A percentile compares a stretch with the other conserved stretches of the same genome.
Conservation (phyloP, 2,113 vertebrate species). For the Myrmophylax atrothorax region DNA sequence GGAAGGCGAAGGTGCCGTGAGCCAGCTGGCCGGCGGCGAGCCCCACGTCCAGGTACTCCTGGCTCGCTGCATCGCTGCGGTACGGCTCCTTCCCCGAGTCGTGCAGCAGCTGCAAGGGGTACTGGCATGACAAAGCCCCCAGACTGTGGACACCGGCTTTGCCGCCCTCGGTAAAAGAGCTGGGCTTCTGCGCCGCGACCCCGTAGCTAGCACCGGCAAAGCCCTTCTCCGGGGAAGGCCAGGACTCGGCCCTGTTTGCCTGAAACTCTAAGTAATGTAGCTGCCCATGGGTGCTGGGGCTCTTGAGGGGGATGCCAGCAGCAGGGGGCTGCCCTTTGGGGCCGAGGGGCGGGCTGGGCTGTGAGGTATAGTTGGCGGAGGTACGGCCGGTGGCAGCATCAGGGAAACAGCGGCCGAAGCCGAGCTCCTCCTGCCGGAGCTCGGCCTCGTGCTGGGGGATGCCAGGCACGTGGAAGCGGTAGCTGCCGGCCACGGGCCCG, state of each 20-base stretch:
- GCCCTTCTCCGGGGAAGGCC: constrained; percentile 85
- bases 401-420: constrained; percentile 82
- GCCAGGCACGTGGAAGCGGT: constrained; percentile 83
- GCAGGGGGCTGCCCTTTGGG: constrained; percentile 66
- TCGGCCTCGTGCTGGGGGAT: constrained; percentile 80
- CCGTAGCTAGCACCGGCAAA: constrained; percentile 86
- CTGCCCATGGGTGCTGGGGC: constrained; percentile 73
- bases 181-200: constrained; percentile 77
- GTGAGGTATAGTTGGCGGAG: constrained; percentile 91
- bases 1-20: constrained; percentile 81
- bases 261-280: constrained; percentile 84
- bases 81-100: constrained; percentile 79
- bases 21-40: constrained; percentile 71
- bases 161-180: constrained; percentile 77
- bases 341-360: constrained; percentile 59
- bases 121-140: constrained; percentile 77
- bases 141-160: constrained; percentile 72
- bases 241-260: constrained; percentile 76
- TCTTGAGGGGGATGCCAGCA: constrained; percentile 67
- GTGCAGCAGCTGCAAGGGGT: constrained; percentile 82
- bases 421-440: constrained; percentile 81
- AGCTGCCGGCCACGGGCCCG: constrained; percentile 77
- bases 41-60: constrained; percentile 75
- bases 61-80: constrained; percentile 62
- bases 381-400: constrained; percentile 80